phyloP scores from a whole-genome alignment of 2,797 vertebrate species.

The Molossus molossus region DNA sequence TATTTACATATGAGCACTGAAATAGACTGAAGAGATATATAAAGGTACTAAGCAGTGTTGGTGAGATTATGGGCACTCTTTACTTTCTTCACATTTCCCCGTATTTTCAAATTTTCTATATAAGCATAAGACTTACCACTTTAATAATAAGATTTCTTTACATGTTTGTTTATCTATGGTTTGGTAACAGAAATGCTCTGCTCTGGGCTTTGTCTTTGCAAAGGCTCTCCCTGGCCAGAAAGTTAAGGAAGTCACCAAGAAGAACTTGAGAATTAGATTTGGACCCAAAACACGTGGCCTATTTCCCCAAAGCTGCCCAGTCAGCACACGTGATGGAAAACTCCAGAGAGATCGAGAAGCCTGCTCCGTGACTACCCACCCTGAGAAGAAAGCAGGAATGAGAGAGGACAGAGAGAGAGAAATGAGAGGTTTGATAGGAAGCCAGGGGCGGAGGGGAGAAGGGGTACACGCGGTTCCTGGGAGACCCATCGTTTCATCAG shows the following conservation, averaged over 20 bases:
- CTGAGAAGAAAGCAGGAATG: not conserved
- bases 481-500: not conserved
- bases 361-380: not conserved
- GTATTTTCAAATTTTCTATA: conserved; percentile 25
- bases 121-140: not conserved
- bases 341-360: not conserved
- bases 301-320: not conserved
- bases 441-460: no score
- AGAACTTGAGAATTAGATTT: not conserved
- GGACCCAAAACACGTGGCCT: not conserved
- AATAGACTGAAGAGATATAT: not conserved
- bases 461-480: not conserved
- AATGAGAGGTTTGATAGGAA: not conserved
- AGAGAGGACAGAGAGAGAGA: not conserved
- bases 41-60: not conserved
- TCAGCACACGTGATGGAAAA: not conserved
- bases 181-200: not conserved
- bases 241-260: conserved; percentile 2
- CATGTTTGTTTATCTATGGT: not conserved
- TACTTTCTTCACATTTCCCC: not conserved
- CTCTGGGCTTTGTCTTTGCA: not conserved
- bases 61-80: not conserved
- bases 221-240: not conserved
- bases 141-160: conserved; percentile 35
- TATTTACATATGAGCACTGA: not conserved